Evolutionary conservation across 2,888 invertebrate species (phyloP).

Genomic region (Eulithis prunata): DNA sequence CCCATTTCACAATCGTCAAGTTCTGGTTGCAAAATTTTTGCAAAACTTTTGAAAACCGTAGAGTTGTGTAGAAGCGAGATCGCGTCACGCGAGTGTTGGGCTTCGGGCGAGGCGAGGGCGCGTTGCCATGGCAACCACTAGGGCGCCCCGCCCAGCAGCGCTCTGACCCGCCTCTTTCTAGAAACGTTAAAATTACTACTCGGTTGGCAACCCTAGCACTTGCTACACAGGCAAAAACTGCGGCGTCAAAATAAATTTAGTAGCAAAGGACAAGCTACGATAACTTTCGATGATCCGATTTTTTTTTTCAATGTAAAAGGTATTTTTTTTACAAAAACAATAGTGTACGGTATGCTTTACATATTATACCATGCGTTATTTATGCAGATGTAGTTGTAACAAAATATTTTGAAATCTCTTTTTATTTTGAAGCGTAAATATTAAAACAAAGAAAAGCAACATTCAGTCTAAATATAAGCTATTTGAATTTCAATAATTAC

Average conservation of each 20-base stretch:
- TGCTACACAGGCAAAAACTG: conserved; percentile 43
- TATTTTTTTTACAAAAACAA: too few relatives aligned
- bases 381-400: too few relatives aligned
- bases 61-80: conserved; percentile 40
- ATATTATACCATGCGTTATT: too few relatives aligned
- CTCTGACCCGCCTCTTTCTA: conserved; percentile 56
- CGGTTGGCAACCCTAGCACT: conserved; percentile 60
- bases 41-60: conserved; percentile 32
- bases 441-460: too few relatives aligned
- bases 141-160: conserved; percentile 71
- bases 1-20: conserved; percentile 17
- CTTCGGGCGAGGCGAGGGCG: conserved; percentile 58
- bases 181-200: conserved; percentile 65
- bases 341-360: too few relatives aligned
- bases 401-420: too few relatives aligned
- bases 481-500: too few relatives aligned
- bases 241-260: not conserved
- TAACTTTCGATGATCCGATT: not conserved
- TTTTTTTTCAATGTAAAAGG: not conserved
- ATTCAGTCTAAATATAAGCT: too few relatives aligned
- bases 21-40: conserved; percentile 9
- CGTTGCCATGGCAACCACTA: conserved; percentile 74
- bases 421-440: too few relatives aligned
- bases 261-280: not conserved
- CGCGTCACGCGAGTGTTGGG: conserved; percentile 43